These are phyloP conservation scores for Porites divaricata DNA, from an alignment of 92 coral and sea anemone genomes.

Conservation along the genomic window DNA sequence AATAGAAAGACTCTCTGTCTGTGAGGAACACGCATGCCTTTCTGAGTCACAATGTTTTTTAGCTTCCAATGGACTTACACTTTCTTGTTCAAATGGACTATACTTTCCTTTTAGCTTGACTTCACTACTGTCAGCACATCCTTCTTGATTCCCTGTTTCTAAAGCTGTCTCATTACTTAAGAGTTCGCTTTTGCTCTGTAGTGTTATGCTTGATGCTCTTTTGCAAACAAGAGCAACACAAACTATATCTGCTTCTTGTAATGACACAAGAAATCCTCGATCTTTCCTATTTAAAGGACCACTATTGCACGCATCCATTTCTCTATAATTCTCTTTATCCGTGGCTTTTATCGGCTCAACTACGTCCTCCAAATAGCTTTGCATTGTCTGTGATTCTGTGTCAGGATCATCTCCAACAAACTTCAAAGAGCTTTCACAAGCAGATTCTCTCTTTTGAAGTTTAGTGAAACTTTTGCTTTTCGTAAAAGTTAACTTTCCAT, in stretches of 20 bases:
- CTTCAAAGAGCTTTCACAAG: conserved; percentile 1
- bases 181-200: not conserved
- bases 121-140: not conserved
- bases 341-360: not conserved
- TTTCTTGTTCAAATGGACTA: not conserved
- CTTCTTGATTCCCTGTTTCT: not conserved
- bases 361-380: conserved; percentile 20
- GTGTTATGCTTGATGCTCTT: not conserved
- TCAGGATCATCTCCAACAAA: conserved; percentile 37
- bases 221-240: conserved; percentile 44
- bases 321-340: not conserved
- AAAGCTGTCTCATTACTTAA: not conserved
- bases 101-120: not conserved
- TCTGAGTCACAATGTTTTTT: not conserved
- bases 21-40: not conserved
- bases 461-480: conserved; percentile 12
- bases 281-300: not conserved
- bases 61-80: not conserved
- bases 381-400: conserved; percentile 37
- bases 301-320: not conserved
- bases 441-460: not conserved
- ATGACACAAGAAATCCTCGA: conserved; percentile 29
- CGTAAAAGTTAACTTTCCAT: conserved; percentile 29
- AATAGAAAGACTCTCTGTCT: not conserved
- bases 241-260: conserved; percentile 35